Evolutionary conservation across 2,797 vertebrate genomes (phyloP), one percentile per base, ranked within the genome.

Genomic region (Coregonus ussuriensis): DNA sequence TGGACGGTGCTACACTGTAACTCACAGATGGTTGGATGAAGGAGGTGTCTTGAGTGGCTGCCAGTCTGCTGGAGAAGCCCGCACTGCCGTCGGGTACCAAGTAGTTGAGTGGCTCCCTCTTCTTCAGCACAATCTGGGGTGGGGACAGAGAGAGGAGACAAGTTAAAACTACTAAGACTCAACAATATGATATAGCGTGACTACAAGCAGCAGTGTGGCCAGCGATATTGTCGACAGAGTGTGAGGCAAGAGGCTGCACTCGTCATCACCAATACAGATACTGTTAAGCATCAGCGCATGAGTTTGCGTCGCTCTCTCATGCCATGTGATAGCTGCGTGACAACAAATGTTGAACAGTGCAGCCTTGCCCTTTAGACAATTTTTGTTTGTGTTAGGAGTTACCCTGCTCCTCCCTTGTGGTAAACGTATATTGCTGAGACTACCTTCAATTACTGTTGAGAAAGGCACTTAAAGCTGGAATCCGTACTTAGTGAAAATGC

Each of bases 21-120:
- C 96, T 98, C 91, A 99, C 98, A 86, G 98, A 98, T 4, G 97
- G 97, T 59, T 97, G 95, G 88, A 94, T 96, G 89, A 99, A 99
- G 85, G 96, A 92, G 93, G 95, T 95, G 86, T 99, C 98, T 92
- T 98, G 98, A 81, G 96, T 95, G 81, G 95, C 97, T 79, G 97
- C 97, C 91, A 99, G 93, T 91, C 98, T 95, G 93, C 97, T 99
- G 84, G 98, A 99, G 90, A 98, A 99, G 84, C 96, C 97, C 1
- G 95, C 90, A 77, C 91, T 95, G 81, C 95, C 95, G 85, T 99
- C 98, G 69, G 97, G 94, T 79, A 95, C 86, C 72, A 95, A 91
- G 92, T 96, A 99, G 94, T 96, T 98, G 87, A 97, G 82, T 68
- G 97, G 97, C 81, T 99, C 98, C 89, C 97, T 94, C 89, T 99